phyloP scores from a whole-genome alignment of 1,140 invertebrate species.

The Pogonomyrmex barbatus region DNA sequence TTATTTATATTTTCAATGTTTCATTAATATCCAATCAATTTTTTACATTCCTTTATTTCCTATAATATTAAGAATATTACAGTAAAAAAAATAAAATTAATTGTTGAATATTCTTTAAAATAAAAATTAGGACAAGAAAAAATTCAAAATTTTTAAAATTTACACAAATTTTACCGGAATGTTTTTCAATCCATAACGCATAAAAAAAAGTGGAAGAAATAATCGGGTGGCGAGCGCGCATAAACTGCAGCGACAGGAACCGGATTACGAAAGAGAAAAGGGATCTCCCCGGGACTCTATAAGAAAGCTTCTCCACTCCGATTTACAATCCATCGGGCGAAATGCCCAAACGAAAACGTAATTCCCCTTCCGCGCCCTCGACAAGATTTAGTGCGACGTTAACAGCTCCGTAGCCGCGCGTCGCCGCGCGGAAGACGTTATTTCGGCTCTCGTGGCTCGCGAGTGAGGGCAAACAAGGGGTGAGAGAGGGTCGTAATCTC shows the following conservation, averaged over 20 bases:
- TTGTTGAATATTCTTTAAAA: neutral
- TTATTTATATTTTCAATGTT: too few species aligned
- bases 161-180: neutral
- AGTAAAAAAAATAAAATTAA: neutral
- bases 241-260: slow-evolving; percentile 49
- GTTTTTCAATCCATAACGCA: slow-evolving; percentile 18
- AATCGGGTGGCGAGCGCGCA: slow-evolving; percentile 26
- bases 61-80: neutral
- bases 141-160: neutral
- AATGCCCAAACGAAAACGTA: slow-evolving; percentile 63
- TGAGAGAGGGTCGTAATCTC: slow-evolving; percentile 72
- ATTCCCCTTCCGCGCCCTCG: slow-evolving; percentile 59
- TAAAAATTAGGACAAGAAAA: neutral
- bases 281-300: slow-evolving; percentile 36
- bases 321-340: slow-evolving; percentile 64
- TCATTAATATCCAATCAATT: too few species aligned
- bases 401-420: slow-evolving; percentile 61
- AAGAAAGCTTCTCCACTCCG: slow-evolving; percentile 55
- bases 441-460: slow-evolving; percentile 65
- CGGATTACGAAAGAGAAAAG: slow-evolving; percentile 53
- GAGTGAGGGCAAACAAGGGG: slow-evolving; percentile 70
- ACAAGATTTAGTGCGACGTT: slow-evolving; percentile 64
- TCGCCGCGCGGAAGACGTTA: slow-evolving; percentile 67
- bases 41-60: too few species aligned
- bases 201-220: slow-evolving; percentile 22